Evolutionary conservation across 2,113 vertebrate species (phyloP).

Genomic region (Misgurnus mizolepis): DNA sequence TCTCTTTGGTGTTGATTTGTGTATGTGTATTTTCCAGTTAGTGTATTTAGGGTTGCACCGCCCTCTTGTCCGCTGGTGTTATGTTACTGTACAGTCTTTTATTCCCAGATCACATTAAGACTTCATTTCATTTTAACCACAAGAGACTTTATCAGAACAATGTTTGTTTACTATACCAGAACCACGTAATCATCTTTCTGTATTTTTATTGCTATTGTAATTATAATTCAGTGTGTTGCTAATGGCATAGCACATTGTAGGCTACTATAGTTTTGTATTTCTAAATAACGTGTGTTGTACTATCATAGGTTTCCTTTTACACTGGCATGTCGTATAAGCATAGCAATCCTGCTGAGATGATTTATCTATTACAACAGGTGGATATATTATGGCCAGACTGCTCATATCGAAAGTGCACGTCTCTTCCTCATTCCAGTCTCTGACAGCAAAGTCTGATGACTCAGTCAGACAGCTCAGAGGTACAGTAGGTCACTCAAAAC

Average conservation of each 20-base stretch:
- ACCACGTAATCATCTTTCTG: not conserved
- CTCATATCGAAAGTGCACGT: not conserved
- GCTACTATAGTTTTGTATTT: not conserved
- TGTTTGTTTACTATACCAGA: not conserved
- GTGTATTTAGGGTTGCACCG: no score
- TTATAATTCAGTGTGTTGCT: not conserved
- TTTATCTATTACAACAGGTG: not conserved
- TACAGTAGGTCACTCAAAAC: not conserved
- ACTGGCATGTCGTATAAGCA: not conserved
- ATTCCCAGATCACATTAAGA: conserved; percentile 3
- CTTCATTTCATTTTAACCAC: not conserved
- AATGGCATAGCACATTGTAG: not conserved
- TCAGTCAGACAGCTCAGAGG: not conserved
- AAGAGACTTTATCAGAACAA: not conserved
- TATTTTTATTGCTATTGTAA: not conserved
- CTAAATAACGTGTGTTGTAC: not conserved
- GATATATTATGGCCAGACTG: not conserved
- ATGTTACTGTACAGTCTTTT: conserved; percentile 22
- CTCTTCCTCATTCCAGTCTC: not conserved
- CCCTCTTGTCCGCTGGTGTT: not conserved
- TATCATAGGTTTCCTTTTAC: not conserved
- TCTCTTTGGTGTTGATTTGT: no score
- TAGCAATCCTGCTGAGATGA: not conserved
- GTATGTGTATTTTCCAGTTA: no score
- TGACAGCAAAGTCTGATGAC: not conserved